Evolutionary conservation across 2,797 vertebrate species (phyloP).

Genomic region (Pyrocephalus nanus): DNA sequence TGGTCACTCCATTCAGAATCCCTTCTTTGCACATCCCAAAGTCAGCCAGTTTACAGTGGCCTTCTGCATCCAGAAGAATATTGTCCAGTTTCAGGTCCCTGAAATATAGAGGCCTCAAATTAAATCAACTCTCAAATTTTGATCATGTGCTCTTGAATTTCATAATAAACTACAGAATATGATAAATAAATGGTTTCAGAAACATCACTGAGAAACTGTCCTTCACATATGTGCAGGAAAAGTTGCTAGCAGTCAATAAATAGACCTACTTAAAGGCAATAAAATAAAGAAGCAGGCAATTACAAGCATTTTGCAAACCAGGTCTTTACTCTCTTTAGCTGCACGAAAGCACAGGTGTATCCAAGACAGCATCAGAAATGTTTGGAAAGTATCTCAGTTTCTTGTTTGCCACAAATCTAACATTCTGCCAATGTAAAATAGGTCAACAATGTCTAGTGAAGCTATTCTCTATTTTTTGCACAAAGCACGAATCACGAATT

Average conservation of each 20-base stretch:
- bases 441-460: background rate
- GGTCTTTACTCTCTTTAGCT: background rate
- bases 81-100: constrained; percentile 99
- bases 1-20: constrained; percentile 91
- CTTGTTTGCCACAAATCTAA: background rate
- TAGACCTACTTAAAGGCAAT: background rate
- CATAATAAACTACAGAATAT: background rate
- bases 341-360: background rate
- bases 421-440: background rate
- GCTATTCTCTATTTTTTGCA: background rate
- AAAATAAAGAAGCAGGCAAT: background rate
- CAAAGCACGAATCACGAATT: background rate
- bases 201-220: background rate
- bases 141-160: background rate
- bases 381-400: background rate
- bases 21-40: constrained; percentile 99
- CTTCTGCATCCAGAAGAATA: constrained; percentile 94
- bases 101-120: constrained; percentile 39
- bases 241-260: background rate
- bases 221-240: background rate
- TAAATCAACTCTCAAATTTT: background rate
- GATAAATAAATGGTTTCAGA: background rate
- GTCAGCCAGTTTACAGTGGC: constrained; percentile 96
- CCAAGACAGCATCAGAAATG: background rate
- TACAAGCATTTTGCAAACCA: background rate